Conservation (phyloP, 2,888 invertebrate genomes). For the Mythimna ferrago region DNA sequence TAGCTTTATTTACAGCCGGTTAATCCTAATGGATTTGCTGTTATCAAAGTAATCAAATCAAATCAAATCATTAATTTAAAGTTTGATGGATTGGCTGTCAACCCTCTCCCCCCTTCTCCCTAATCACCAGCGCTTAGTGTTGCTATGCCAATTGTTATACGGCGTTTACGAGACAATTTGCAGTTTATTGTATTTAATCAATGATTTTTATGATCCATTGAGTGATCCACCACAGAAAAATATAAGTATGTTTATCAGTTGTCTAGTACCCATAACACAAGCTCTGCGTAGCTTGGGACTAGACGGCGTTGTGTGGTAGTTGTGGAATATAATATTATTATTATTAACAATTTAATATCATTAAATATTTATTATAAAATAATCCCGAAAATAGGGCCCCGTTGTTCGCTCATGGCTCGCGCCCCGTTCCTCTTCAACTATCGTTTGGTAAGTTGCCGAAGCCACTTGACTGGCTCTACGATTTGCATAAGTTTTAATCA, state of each 20-base stretch:
- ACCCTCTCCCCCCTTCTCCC: not conserved
- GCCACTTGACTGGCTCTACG: conserved; percentile 75
- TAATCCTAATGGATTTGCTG: conserved; percentile 47
- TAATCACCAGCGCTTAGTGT: not conserved
- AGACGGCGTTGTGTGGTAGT: no score
- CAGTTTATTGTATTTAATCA: not conserved
- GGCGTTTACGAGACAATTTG: conserved; percentile 12
- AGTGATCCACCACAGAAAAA: no score
- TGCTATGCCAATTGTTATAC: not conserved
- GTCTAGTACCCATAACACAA: no score
- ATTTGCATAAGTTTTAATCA: conserved; percentile 87
- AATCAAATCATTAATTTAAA: conserved; percentile 47
- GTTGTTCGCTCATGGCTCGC: conserved; percentile 26
- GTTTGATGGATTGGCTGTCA: conserved; percentile 29
- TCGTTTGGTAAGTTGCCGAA: conserved; percentile 73
- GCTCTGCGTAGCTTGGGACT: no score
- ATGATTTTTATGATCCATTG: not conserved
- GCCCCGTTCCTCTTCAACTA: conserved; percentile 50
- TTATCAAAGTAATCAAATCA: conserved; percentile 39
- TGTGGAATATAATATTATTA: no score
- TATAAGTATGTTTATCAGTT: no score
- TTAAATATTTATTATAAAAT: not conserved
- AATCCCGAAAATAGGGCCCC: not conserved
- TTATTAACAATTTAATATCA: not conserved
- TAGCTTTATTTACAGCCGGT: conserved; percentile 42